Conservation (phyloP, 1,140 invertebrate genomes). For the Drosophila sproati region DNA sequence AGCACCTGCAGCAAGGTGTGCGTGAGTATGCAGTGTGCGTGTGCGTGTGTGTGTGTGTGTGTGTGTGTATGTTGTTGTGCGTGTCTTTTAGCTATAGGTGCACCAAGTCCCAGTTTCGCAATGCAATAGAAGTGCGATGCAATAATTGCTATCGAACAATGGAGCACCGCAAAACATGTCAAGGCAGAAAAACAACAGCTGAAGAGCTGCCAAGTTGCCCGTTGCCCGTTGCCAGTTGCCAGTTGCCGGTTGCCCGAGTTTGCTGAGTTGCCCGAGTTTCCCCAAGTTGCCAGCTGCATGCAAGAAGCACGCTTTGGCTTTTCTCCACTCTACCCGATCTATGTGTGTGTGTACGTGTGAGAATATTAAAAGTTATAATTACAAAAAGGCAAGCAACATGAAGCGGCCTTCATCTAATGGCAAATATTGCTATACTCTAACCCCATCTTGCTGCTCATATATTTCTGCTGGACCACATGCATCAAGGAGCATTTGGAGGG, state of each 20-base stretch:
- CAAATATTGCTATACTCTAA: background rate
- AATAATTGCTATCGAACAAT: constrained; percentile 79
- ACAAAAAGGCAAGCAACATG: constrained; percentile 45
- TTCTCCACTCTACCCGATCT: constrained; percentile 21
- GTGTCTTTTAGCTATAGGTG: constrained; percentile 7
- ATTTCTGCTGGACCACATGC: constrained; percentile 6
- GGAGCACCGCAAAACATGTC: constrained; percentile 33
- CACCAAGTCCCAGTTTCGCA: constrained; percentile 29
- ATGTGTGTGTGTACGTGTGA: constrained; percentile 29
- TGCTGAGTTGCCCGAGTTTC: no score
- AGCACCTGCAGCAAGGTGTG: constrained; percentile 67
- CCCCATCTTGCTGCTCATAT: background rate
- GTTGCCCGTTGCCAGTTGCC: constrained; percentile 8
- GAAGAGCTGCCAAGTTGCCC: constrained; percentile 10
- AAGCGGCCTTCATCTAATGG: constrained; percentile 42
- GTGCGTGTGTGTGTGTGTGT: background rate
- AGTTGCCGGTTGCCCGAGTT: constrained; percentile 26
- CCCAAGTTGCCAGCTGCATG: constrained; percentile 11
- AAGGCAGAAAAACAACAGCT: constrained; percentile 21
- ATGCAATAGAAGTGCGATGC: constrained; percentile 73
- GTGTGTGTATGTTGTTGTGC: background rate
- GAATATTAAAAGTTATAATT: constrained; percentile 79
- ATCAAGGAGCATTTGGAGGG: background rate
- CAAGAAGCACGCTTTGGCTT: background rate
- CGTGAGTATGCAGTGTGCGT: background rate